Conservation (phyloP, 2,113 vertebrate genomes). For the Pao palembangensis region DNA sequence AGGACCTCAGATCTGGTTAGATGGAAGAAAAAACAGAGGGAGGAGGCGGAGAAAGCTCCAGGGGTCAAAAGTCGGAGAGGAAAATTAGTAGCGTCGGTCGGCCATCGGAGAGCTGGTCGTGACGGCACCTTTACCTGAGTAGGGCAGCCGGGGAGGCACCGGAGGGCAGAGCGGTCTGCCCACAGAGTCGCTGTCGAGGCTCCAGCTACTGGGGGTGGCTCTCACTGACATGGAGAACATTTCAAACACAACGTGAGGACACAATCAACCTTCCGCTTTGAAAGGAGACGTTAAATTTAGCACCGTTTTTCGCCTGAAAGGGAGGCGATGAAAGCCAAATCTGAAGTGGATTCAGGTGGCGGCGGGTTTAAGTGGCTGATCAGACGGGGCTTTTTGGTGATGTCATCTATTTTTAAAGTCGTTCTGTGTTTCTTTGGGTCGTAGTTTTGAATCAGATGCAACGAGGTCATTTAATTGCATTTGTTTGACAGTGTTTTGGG, state of each 20-base stretch:
- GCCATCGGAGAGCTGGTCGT: not conserved
- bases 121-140: slow-evolving; percentile 80
- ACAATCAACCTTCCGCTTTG: not conserved
- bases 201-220: slow-evolving; percentile 93
- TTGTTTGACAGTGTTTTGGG: too few relatives aligned
- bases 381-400: not conserved
- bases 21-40: not conserved
- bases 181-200: slow-evolving; percentile 90
- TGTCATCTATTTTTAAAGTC: too few relatives aligned
- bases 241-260: not conserved
- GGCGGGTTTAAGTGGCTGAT: too few relatives aligned
- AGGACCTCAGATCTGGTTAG: too few relatives aligned
- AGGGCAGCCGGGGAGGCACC: slow-evolving; percentile 90
- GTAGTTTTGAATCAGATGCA: not conserved
- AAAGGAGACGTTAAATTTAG: too few relatives aligned
- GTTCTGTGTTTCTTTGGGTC: not conserved
- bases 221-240: slow-evolving; percentile 77
- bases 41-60: slow-evolving; percentile 15
- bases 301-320: too few relatives aligned
- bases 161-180: slow-evolving; percentile 88
- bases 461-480: not conserved
- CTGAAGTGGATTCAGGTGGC: too few relatives aligned
- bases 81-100: slow-evolving; percentile 56
- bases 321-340: too few relatives aligned
- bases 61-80: slow-evolving; percentile 53